These are phyloP conservation scores for Lepus timidus DNA, from an alignment of 2,113 vertebrate species.

Conservation along the genomic window DNA sequence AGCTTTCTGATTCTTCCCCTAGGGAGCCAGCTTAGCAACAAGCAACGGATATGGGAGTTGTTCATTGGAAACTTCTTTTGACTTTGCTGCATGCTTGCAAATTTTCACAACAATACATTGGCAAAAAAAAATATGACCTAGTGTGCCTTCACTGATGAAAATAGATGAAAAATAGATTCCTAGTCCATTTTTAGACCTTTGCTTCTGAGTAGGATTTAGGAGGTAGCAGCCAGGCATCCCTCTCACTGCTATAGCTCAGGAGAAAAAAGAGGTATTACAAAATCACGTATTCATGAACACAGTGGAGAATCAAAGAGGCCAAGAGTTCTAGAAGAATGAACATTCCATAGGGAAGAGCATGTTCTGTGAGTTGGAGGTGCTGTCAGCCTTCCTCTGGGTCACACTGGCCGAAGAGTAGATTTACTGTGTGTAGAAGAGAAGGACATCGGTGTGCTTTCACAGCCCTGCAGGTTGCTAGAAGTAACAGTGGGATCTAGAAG, in stretches of 20 bases:
- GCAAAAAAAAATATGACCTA: constrained; percentile 43
- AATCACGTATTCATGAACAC: neutral
- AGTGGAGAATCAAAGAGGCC: neutral
- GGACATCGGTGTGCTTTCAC: neutral
- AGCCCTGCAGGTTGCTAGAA: neutral
- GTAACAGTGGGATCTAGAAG: neutral
- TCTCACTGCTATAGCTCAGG: neutral
- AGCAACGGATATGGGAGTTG: neutral
- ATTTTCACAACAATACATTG: constrained; percentile 43
- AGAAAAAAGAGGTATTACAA: neutral
- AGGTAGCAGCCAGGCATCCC: neutral
- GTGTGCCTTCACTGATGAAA: neutral
- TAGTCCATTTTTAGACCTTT: neutral
- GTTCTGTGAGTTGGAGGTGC: neutral
- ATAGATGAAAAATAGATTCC: neutral
- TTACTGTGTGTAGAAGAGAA: neutral
- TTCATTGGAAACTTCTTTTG: constrained; percentile 11
- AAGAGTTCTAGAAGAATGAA: neutral
- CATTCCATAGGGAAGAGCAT: neutral
- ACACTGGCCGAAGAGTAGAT: neutral
- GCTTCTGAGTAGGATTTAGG: neutral
- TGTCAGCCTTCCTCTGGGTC: neutral
- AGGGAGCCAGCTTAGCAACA: neutral
- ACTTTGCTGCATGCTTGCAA: constrained; percentile 40
- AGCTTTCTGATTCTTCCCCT: neutral